Evolutionary conservation across 1,140 invertebrate genomes (phyloP).

Genomic region (Marisa cornuarietis): DNA sequence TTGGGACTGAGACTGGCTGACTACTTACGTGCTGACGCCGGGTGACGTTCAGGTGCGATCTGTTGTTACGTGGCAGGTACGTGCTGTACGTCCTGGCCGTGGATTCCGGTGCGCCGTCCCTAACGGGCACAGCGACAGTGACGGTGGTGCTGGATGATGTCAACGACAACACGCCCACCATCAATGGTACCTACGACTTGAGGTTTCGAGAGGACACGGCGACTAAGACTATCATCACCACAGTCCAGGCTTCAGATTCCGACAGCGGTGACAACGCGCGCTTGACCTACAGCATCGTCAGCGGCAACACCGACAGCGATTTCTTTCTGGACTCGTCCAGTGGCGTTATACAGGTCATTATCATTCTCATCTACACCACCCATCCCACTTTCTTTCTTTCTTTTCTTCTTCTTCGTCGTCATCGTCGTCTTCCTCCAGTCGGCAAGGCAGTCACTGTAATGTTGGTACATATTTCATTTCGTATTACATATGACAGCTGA

Average conservation of each 20-base stretch:
- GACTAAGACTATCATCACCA: constrained; percentile 39
- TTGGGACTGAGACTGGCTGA: too few species aligned
- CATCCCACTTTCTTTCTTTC: background rate
- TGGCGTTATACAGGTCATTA: constrained; percentile 44
- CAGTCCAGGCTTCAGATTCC: constrained; percentile 42
- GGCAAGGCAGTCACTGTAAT: background rate
- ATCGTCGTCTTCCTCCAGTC: background rate
- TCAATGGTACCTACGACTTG: constrained; percentile 39
- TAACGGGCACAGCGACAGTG: constrained; percentile 43
- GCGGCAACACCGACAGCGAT: constrained; percentile 39
- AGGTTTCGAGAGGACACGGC: constrained; percentile 44
- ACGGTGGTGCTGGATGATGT: constrained; percentile 46
- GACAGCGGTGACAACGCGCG: constrained; percentile 45
- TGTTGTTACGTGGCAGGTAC: background rate
- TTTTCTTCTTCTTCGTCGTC: background rate
- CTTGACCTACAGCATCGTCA: constrained; percentile 39
- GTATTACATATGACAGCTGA: too few species aligned
- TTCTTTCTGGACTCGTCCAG: constrained; percentile 38
- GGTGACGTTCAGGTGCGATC: too few species aligned
- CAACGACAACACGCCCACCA: constrained; percentile 37
- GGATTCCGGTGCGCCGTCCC: constrained; percentile 17
- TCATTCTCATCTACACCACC: background rate
- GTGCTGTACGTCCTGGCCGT: background rate
- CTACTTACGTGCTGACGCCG: too few species aligned
- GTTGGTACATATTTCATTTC: too few species aligned